A percentile compares a stretch with the other conserved stretches of the same genome.
phyloP scores from a whole-genome alignment of 2,797 vertebrate genomes.

The Loriculus beryllinus region DNA sequence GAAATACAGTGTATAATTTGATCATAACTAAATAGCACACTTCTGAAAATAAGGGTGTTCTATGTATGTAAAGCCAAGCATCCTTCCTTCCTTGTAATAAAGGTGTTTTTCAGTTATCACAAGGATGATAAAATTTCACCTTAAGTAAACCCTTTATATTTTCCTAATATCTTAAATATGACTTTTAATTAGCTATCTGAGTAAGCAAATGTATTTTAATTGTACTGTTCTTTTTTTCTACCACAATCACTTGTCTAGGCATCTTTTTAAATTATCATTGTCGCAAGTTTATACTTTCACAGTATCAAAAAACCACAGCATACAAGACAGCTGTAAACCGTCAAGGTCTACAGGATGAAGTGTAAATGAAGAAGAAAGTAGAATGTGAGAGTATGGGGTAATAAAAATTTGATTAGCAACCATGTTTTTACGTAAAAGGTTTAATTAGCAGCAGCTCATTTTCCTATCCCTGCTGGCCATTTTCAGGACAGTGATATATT shows the following conservation, averaged over 20 bases:
- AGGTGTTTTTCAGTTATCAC: not conserved
- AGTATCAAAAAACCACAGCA: not conserved
- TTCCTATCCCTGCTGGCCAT: not conserved
- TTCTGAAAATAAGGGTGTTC: not conserved
- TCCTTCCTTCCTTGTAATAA: not conserved
- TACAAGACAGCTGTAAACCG: not conserved
- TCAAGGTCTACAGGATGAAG: not conserved
- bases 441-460: conserved; percentile 43
- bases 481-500: conserved; percentile 34
- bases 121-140: not conserved
- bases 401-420: conserved; percentile 34
- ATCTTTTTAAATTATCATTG: not conserved
- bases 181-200: conserved; percentile 9
- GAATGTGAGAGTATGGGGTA: not conserved
- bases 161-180: not conserved
- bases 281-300: not conserved
- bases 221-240: not conserved
- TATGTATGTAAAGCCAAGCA: not conserved
- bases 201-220: not conserved
- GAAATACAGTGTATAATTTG: not conserved
- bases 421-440: conserved; percentile 17
- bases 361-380: conserved; percentile 28
- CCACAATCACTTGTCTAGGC: not conserved
- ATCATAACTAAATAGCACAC: not conserved
- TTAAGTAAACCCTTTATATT: not conserved